These are phyloP conservation scores for Leptinotarsa juncta DNA, from an alignment of 2,888 invertebrate genomes.

Conservation along the genomic window DNA sequence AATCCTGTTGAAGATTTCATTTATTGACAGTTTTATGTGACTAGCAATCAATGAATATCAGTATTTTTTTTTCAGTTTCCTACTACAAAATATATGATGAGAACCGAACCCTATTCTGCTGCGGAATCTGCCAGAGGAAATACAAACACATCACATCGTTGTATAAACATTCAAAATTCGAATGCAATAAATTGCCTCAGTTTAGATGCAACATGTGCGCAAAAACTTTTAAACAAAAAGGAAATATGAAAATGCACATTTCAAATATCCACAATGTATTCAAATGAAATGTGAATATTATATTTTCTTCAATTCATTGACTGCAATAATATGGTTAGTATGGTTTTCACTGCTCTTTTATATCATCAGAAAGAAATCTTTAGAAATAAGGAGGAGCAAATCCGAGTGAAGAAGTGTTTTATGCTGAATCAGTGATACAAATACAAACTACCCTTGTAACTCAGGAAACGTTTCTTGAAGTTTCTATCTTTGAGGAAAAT, in stretches of 20 bases:
- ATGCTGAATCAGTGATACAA: too few relatives aligned
- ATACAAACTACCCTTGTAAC: too few relatives aligned
- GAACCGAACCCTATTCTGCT: slow-evolving; percentile 5
- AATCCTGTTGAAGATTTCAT: too few relatives aligned
- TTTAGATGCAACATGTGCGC: slow-evolving; percentile 48
- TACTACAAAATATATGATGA: slow-evolving; percentile 1
- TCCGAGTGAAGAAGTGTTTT: too few relatives aligned
- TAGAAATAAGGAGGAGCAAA: too few relatives aligned
- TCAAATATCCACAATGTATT: slow-evolving; percentile 33
- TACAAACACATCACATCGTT: slow-evolving; percentile 45
- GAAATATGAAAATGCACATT: slow-evolving; percentile 46
- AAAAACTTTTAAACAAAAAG: slow-evolving; percentile 49
- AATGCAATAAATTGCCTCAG: slow-evolving; percentile 50
- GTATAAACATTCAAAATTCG: slow-evolving; percentile 50
- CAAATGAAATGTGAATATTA: not conserved
- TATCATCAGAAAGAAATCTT: too few relatives aligned
- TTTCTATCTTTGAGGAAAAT: too few relatives aligned
- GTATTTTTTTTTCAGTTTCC: slow-evolving; percentile 1
- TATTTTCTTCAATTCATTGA: not conserved
- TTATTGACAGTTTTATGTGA: not conserved
- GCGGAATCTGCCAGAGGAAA: slow-evolving; percentile 41
- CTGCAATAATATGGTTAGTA: too few relatives aligned
- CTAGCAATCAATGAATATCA: not conserved
- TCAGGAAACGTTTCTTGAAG: too few relatives aligned
- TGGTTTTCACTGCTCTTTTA: too few relatives aligned